phyloP scores from a whole-genome alignment of 2,113 vertebrate species.

The Puffinus mauretanicus region DNA sequence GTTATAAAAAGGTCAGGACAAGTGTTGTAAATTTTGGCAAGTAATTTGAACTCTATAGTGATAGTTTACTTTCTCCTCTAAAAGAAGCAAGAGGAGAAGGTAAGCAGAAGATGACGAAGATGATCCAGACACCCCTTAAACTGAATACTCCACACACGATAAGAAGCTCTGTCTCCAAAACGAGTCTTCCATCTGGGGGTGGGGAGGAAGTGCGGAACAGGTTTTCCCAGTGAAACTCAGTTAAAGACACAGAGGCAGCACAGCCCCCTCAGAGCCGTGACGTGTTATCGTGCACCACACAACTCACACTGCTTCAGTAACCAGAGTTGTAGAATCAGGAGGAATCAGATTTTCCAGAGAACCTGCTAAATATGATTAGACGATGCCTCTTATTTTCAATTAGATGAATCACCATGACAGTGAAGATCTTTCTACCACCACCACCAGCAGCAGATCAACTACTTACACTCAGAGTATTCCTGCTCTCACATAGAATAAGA shows the following conservation, averaged over 20 bases:
- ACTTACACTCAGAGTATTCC: background rate
- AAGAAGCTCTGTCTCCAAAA: background rate
- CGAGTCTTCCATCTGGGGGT: background rate
- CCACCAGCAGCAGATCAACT: background rate
- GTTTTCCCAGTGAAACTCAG: slow-evolving; percentile 38
- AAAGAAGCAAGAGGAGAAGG: background rate
- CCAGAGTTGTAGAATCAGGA: background rate
- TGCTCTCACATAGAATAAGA: background rate
- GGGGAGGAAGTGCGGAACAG: background rate
- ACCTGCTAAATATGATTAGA: background rate
- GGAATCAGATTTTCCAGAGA: background rate
- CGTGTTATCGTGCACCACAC: background rate
- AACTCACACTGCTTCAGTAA: background rate
- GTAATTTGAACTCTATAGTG: background rate
- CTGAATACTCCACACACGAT: background rate
- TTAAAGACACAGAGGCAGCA: background rate
- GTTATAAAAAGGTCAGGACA: slow-evolving; percentile 3
- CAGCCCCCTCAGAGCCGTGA: slow-evolving; percentile 13
- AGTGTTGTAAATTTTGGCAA: background rate
- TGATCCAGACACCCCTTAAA: background rate
- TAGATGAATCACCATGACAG: background rate
- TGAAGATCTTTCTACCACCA: background rate
- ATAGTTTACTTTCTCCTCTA: background rate
- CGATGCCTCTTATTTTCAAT: background rate
- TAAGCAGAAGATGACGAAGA: background rate